Evolutionary conservation across 2,113 vertebrate species (phyloP).

Genomic region (Mustelus asterias): DNA sequence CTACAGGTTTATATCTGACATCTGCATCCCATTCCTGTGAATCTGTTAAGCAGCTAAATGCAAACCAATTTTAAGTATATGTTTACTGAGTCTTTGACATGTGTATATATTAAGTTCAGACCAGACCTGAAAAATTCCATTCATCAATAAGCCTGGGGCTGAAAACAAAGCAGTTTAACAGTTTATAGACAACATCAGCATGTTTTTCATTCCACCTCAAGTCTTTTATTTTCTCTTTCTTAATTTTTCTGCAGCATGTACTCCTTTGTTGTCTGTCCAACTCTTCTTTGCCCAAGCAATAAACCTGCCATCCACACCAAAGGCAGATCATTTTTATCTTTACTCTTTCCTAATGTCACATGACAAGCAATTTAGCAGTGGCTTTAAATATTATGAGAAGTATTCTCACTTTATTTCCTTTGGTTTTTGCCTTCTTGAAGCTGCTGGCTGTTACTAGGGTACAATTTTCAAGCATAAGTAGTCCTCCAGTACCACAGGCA

Average conservation of each 20-base stretch:
- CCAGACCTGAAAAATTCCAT: not conserved
- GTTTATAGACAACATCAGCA: not conserved
- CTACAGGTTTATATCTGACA: not conserved
- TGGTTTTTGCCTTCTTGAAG: not conserved
- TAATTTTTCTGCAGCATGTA: not conserved
- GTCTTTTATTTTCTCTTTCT: constrained; percentile 1
- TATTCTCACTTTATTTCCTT: not conserved
- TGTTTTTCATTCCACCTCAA: not conserved
- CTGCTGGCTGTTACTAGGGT: not conserved
- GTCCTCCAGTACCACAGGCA: not conserved
- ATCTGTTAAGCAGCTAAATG: not conserved
- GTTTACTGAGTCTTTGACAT: not conserved
- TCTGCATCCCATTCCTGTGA: not conserved
- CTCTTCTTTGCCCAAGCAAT: not conserved
- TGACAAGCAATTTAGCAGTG: not conserved
- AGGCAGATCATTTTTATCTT: not conserved
- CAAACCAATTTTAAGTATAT: not conserved
- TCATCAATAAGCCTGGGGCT: not conserved
- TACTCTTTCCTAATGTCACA: not conserved
- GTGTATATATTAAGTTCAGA: not conserved
- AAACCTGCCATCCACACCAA: constrained; percentile 2
- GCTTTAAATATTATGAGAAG: not conserved
- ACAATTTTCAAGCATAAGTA: not conserved
- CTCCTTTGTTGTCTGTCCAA: not conserved
- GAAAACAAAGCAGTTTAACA: constrained; percentile 7